These are phyloP conservation scores for Gonatopus flavifemur DNA, from an alignment of 1,140 invertebrate species.

Conservation along the genomic window DNA sequence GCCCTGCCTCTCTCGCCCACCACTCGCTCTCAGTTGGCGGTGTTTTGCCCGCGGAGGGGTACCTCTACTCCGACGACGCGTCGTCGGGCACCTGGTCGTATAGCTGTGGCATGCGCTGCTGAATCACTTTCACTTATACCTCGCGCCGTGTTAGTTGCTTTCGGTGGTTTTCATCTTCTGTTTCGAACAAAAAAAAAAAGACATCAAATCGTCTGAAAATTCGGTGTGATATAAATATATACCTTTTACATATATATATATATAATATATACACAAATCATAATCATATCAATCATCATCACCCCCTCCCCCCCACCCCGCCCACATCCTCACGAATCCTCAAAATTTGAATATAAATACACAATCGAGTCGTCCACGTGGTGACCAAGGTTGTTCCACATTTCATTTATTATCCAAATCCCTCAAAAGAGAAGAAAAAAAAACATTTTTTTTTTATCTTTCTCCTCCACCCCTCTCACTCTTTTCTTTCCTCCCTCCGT, in stretches of 20 bases:
- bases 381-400: no score
- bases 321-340: background rate
- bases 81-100: constrained; percentile 58
- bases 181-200: no score
- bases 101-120: constrained; percentile 51
- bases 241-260: no score
- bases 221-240: no score
- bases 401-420: no score
- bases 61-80: constrained; percentile 63
- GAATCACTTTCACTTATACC: constrained; percentile 59
- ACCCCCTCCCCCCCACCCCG: background rate
- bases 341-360: no score
- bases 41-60: constrained; percentile 55
- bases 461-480: background rate
- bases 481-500: constrained; percentile 5
- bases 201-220: no score
- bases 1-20: constrained; percentile 28
- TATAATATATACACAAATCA: no score
- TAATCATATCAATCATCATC: no score
- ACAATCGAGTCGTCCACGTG: no score
- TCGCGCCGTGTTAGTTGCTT: constrained; percentile 40
- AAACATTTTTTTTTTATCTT: no score
- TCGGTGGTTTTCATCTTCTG: constrained; percentile 10
- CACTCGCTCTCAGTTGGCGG: constrained; percentile 49
- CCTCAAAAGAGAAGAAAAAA: no score